Evolutionary conservation across 2,888 invertebrate genomes (phyloP), one percentile per base, ranked within the genome.

Genomic region (Lasioglossum oenotherae): DNA sequence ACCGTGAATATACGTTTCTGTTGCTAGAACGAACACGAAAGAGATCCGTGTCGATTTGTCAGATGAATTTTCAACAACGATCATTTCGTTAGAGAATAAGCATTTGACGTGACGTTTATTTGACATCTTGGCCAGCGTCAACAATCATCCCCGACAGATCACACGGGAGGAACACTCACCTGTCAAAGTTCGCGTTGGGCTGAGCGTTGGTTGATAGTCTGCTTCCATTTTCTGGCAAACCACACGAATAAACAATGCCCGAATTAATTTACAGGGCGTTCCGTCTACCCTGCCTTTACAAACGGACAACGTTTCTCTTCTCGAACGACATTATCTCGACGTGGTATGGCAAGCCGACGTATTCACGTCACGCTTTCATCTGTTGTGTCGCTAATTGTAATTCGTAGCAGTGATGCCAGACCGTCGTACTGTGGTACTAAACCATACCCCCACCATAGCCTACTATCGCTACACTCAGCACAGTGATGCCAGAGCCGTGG

Each of bases 181-280:
- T 95, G 95, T 95, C 94, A 95, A 94, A 93, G 92, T 93, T 93
- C 94, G 93, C 85, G 94, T 93, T 89, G 95, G 95, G 92, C 94
- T 95, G 81, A 92, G 93, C 92, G 94, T 94, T 87, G 94, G 93
- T 92, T 95, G 95, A 92, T 94, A 95, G 91, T 95, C 94, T 90
- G 95, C 94, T 94, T 95, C 95, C 95, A 95, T 95, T 91, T 93
- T 88, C 78, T 80, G 80, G 76, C 74, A 81, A 81, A 90, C 78
- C 60, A 75, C 73, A 41, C 78, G 81, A 73, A 64, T 57, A 64
- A 75, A 84, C 81, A 78, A 81, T 77, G 80, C 81, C 84, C 67
- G 49, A 78, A 80, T 74, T 73, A 46, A 75, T 64, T 64, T 41
- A 60, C 71, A 67, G 46, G 57, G 57, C 38, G 71, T 69, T 80